phyloP scores from a whole-genome alignment of 2,888 invertebrate genomes.

The Hesperia comma region DNA sequence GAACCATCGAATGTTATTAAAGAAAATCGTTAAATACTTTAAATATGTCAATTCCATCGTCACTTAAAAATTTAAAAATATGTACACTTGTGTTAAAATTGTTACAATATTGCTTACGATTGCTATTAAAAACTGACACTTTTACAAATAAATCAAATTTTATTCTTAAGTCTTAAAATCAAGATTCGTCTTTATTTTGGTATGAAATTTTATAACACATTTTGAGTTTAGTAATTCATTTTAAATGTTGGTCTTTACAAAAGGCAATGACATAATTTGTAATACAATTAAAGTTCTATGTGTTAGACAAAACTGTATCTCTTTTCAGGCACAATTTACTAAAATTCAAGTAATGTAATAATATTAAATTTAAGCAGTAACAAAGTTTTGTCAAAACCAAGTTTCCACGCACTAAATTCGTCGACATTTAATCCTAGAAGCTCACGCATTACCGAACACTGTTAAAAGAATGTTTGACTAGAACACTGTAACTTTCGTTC shows the following conservation, averaged over 20 bases:
- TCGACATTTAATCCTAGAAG: slow-evolving; percentile 73
- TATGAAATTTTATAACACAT: not conserved
- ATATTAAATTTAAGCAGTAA: slow-evolving; percentile 25
- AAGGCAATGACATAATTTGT: slow-evolving; percentile 33
- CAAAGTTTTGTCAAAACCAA: slow-evolving; percentile 29
- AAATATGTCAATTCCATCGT: slow-evolving; percentile 38
- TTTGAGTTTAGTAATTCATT: slow-evolving; percentile 10
- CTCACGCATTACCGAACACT: slow-evolving; percentile 69
- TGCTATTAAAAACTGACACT: slow-evolving; percentile 41
- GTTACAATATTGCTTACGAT: slow-evolving; percentile 71
- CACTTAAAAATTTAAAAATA: slow-evolving; percentile 34
- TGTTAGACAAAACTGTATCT: slow-evolving; percentile 22
- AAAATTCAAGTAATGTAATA: slow-evolving; percentile 42
- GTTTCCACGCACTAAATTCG: slow-evolving; percentile 51
- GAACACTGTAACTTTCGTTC: slow-evolving; percentile 51
- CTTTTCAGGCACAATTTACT: slow-evolving; percentile 37
- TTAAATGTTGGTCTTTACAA: slow-evolving; percentile 31
- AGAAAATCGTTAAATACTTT: slow-evolving; percentile 25
- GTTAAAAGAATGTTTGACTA: slow-evolving; percentile 59
- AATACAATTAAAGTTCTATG: slow-evolving; percentile 39
- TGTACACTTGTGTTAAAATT: slow-evolving; percentile 43
- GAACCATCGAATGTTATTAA: slow-evolving; percentile 25
- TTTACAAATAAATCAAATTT: not conserved
- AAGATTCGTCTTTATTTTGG: slow-evolving; percentile 1
- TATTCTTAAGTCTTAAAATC: slow-evolving; percentile 10